phyloP scores from a whole-genome alignment of 2,113 vertebrate genomes.

The Xiphophorus hellerii region DNA sequence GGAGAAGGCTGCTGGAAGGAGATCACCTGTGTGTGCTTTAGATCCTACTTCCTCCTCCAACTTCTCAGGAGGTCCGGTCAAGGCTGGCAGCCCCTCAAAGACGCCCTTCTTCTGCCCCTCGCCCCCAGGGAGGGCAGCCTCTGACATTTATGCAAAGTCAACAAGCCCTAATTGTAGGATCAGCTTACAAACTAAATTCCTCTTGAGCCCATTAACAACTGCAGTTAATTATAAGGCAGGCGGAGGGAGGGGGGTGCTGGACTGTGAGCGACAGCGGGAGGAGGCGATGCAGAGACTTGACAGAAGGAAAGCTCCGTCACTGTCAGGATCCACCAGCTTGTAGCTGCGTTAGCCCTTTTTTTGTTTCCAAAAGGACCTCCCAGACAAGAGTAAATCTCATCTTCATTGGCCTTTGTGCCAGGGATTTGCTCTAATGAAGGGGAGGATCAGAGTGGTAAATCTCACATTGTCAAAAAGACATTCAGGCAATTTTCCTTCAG shows the following conservation, averaged over 20 bases:
- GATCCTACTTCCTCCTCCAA: conserved; percentile 42
- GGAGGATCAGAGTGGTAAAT: conserved; percentile 63
- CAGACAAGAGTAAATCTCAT: conserved; percentile 60
- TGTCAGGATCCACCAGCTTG: conserved; percentile 51
- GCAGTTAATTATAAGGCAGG: conserved; percentile 75
- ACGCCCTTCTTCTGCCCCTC: conserved; percentile 65
- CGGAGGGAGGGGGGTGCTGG: conserved; percentile 30
- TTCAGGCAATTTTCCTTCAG: conserved; percentile 46
- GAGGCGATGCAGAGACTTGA: conserved; percentile 26
- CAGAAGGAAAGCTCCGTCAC: conserved; percentile 28
- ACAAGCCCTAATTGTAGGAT: conserved; percentile 84
- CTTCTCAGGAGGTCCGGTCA: conserved; percentile 59
- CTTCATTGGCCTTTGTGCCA: conserved; percentile 55
- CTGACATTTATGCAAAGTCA: conserved; percentile 82
- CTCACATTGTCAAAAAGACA: conserved; percentile 61
- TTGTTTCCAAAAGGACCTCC: conserved; percentile 57
- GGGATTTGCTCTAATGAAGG: conserved; percentile 71
- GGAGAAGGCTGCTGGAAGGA: conserved; percentile 25
- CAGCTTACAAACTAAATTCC: conserved; percentile 78
- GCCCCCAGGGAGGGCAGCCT: conserved; percentile 66
- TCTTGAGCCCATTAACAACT: conserved; percentile 80
- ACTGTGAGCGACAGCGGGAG: conserved; percentile 53
- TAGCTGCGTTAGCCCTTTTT: conserved; percentile 15
- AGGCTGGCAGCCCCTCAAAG: conserved; percentile 76
- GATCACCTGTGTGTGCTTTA: conserved; percentile 55